A percentile compares a stretch with the other conserved stretches of the same genome.
Conservation (phyloP, 1,140 invertebrate species). For the Tribolium castaneum region DNA sequence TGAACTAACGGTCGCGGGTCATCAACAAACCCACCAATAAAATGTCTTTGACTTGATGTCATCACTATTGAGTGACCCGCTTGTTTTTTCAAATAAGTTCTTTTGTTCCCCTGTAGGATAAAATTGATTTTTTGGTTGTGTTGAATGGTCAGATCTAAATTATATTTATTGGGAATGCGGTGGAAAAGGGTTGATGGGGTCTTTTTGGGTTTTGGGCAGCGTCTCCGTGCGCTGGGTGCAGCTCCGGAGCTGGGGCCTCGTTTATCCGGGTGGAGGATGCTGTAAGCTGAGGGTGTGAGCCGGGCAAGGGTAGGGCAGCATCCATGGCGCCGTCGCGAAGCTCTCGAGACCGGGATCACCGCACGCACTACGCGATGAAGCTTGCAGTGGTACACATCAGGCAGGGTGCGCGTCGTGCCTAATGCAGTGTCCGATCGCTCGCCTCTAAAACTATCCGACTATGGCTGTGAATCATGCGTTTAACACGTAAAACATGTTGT, state of each 20-base stretch:
- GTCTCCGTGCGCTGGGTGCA: constrained; percentile 19
- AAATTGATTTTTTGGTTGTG: too few relatives aligned
- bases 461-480: constrained; percentile 61
- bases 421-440: constrained; percentile 45
- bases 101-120: too few relatives aligned
- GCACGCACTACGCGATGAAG: constrained; percentile 59
- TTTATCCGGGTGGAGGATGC: constrained; percentile 44
- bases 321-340: constrained; percentile 55
- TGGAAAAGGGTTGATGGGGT: too few relatives aligned
- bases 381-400: constrained; percentile 58
- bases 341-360: constrained; percentile 51
- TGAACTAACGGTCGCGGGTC: too few relatives aligned
- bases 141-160: too few relatives aligned
- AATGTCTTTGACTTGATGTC: too few relatives aligned
- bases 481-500: constrained; percentile 59
- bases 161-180: too few relatives aligned
- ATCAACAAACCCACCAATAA: too few relatives aligned
- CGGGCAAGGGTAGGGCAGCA: constrained; percentile 56
- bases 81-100: too few relatives aligned
- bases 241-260: neutral
- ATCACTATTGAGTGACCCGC: too few relatives aligned
- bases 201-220: neutral
- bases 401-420: constrained; percentile 56
- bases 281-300: constrained; percentile 53
- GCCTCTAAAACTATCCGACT: constrained; percentile 44